Base-by-base conservation (phyloP, 2,888 invertebrate genomes). In the Hyles lineata region DNA sequence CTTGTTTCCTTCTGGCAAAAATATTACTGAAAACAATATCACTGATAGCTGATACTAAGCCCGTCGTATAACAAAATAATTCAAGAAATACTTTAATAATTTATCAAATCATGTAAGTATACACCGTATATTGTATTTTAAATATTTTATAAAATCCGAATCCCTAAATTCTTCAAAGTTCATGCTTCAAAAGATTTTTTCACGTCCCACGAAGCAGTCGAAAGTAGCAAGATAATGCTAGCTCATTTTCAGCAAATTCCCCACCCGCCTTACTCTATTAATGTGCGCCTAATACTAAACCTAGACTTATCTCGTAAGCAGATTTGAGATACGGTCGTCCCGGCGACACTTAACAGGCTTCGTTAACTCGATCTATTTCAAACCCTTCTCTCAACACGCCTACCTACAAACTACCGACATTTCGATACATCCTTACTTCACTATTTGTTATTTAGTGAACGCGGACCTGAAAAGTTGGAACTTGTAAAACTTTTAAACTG, bases 301-400 rank as follows among this genome's bases (percentile, higher is more conserved):
- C 81, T 80, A 81, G 81, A 83, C 76, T 81, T 81, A 83, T 82
- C 82, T 78, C 72, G 82, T 86, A 85, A 87, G 87, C 85, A 86
- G 85, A 86, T 88, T 83, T 86, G 78, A 83, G 81, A 83, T 75
- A 78, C 77, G 79, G 81, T 74, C 80, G 80, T 81, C 82, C 79
- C 78, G 81, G 78, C 74, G 74, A 78, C 78, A 76, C 82, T 80
- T 87, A 90, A 87, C 86, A 82, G 82, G 87, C 88, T 88, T 89
- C 88, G 85, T 89, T 90, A 90, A 85, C 83, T 81, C 81, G 80
- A 88, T 85, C 84, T 81, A 77, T 77, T 79, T 77, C 82, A 78
- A 77, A 77, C 79, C 79, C 80, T 75, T 77, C 83, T 81, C 78
- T 76, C 78, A 58, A 67, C 58, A 67, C 25, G 67, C 60, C 19